Percentiles rank a stretch among this genome's conserved stretches.
phyloP scores from a whole-genome alignment of 2,113 vertebrate species.

The Monopterus albus region DNA sequence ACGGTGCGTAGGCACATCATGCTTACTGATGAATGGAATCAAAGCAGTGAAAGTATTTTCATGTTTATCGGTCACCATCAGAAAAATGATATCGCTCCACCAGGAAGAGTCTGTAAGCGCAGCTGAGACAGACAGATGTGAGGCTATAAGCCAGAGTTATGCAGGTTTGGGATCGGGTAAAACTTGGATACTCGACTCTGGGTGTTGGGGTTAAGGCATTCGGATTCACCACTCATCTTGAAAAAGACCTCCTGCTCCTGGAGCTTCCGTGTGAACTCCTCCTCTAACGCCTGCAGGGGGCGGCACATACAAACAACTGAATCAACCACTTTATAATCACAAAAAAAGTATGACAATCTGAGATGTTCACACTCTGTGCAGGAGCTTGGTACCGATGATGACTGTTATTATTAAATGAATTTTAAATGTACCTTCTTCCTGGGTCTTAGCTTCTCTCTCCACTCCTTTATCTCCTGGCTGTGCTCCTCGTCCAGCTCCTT shows the following conservation, averaged over 20 bases:
- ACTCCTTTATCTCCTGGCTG: constrained; percentile 94
- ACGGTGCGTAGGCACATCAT: constrained; percentile 61
- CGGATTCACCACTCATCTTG: constrained; percentile 98
- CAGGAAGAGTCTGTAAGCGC: constrained; percentile 16
- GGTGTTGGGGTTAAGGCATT: constrained; percentile 97
- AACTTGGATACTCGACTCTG: constrained; percentile 98
- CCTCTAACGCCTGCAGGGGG: constrained; percentile 91
- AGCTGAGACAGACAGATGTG: not conserved
- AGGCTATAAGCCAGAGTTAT: constrained; percentile 88
- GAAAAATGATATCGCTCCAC: not conserved
- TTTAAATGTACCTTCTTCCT: constrained; percentile 91
- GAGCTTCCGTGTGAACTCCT: constrained; percentile 96
- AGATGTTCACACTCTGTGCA: not conserved
- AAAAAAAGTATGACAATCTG: not conserved
- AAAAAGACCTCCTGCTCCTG: constrained; percentile 99
- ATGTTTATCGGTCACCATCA: constrained; percentile 13
- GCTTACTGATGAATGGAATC: constrained; percentile 43
- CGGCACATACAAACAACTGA: constrained; percentile 51
- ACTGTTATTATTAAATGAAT: not conserved
- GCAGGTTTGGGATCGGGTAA: constrained; percentile 94
- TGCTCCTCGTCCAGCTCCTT: constrained; percentile 98
- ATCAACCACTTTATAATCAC: not conserved
- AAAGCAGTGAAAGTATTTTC: constrained; percentile 21
- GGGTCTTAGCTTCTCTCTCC: constrained; percentile 96
- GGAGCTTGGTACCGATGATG: not conserved